phyloP scores from a whole-genome alignment of 1,140 invertebrate species.

The Philotrypesis tridentata region DNA sequence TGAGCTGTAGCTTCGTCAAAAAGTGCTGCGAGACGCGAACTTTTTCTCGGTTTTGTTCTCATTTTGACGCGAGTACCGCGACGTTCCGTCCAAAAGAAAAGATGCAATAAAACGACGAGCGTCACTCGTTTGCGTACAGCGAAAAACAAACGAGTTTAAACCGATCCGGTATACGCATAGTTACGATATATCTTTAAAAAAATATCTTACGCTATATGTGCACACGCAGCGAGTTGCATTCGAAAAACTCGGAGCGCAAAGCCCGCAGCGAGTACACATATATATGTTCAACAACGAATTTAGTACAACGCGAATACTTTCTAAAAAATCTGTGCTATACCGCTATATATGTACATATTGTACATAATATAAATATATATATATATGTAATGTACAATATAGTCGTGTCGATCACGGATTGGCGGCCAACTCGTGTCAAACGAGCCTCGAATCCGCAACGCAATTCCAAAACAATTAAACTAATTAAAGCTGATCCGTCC shows the following conservation, averaged over 20 bases:
- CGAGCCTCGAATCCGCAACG: neutral
- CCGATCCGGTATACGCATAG: too few relatives aligned
- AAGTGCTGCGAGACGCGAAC: too few relatives aligned
- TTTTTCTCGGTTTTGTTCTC: too few relatives aligned
- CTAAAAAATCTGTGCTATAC: neutral
- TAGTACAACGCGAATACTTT: neutral
- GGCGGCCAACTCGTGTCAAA: neutral
- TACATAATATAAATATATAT: too few relatives aligned
- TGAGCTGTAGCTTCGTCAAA: constrained; percentile 6
- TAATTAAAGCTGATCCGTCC: neutral
- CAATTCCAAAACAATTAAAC: neutral
- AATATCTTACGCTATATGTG: neutral
- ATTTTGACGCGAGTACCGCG: too few relatives aligned
- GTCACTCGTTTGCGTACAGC: too few relatives aligned
- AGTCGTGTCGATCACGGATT: neutral
- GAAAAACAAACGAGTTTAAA: too few relatives aligned
- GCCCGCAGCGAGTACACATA: too few relatives aligned
- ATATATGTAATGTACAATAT: neutral
- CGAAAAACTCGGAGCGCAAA: constrained; percentile 1
- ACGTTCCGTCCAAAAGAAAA: too few relatives aligned
- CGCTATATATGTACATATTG: too few relatives aligned
- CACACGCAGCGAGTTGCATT: neutral
- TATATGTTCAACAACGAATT: neutral
- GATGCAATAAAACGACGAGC: too few relatives aligned
- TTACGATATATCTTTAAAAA: neutral